These are phyloP conservation scores for Microhierax caerulescens DNA, from an alignment of 2,797 vertebrate genomes.

Conservation along the genomic window DNA sequence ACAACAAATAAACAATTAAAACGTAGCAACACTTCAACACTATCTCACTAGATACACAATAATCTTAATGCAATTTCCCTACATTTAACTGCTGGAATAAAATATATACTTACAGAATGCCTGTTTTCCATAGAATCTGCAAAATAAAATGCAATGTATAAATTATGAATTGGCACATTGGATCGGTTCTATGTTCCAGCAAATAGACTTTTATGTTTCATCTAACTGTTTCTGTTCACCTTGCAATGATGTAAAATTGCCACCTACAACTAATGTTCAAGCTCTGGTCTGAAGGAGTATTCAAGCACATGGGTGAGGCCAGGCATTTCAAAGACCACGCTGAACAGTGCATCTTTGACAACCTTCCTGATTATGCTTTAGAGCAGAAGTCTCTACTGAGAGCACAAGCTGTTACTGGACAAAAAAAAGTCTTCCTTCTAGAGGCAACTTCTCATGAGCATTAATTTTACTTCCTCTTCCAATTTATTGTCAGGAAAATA, in stretches of 20 bases:
- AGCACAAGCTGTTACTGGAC: not conserved
- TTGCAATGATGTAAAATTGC: not conserved
- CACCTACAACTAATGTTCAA: not conserved
- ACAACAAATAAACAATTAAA: not conserved
- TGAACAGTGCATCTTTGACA: not conserved
- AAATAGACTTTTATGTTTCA: not conserved
- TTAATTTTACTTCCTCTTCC: conserved; percentile 8
- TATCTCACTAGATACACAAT: not conserved
- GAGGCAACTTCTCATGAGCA: conserved; percentile 4
- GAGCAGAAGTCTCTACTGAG: not conserved
- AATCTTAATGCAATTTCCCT: not conserved
- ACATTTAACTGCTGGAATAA: not conserved
- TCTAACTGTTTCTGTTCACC: not conserved
- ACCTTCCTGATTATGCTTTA: not conserved
- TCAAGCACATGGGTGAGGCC: not conserved
- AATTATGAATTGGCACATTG: not conserved
- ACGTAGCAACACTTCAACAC: not conserved
- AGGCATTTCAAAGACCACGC: not conserved
- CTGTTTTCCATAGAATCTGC: conserved; percentile 73
- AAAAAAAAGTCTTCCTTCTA: conserved; percentile 14
- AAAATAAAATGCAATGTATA: conserved; percentile 64
- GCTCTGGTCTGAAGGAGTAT: not conserved
- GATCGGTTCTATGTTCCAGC: not conserved
- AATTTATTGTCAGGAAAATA: conserved; percentile 35
- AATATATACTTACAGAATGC: conserved; percentile 74